Conservation (phyloP, 2,888 invertebrate genomes). For the Ernsta delagoae region DNA sequence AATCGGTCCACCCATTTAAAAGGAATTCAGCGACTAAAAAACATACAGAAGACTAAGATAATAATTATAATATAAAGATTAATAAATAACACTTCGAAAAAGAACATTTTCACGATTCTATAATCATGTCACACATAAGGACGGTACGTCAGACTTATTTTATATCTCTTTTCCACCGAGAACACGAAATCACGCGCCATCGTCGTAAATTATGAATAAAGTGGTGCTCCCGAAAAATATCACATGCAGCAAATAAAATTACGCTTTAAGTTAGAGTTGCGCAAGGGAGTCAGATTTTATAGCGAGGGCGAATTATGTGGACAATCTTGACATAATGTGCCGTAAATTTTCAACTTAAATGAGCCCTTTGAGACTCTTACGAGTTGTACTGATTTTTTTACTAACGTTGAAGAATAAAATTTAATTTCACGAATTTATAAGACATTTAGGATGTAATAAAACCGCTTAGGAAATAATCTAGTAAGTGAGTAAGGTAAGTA, state of each 20-base stretch:
- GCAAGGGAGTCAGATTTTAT: neutral
- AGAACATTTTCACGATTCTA: no score
- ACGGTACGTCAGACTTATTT: neutral
- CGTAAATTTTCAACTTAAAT: slow-evolving; percentile 3
- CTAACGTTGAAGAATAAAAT: neutral
- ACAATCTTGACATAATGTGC: neutral
- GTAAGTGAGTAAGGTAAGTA: no score
- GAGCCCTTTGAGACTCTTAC: neutral
- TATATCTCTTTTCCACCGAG: neutral
- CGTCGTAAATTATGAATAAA: slow-evolving; percentile 8
- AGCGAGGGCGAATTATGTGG: neutral
- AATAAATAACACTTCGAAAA: no score
- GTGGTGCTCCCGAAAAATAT: slow-evolving; percentile 6
- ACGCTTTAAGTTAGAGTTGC: neutral
- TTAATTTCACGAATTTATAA: neutral
- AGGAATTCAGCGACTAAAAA: no score
- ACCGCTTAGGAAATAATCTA: no score
- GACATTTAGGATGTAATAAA: no score
- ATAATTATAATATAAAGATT: no score
- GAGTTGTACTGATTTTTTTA: neutral
- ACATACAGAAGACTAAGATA: no score
- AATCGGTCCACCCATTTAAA: no score
- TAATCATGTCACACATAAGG: neutral
- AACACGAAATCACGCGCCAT: neutral
- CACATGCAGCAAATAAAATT: slow-evolving; percentile 10